Percentiles rank a stretch among this genome's conserved stretches.
Conservation (phyloP, 2,888 invertebrate species). For the Troides oblongomaculatus region DNA sequence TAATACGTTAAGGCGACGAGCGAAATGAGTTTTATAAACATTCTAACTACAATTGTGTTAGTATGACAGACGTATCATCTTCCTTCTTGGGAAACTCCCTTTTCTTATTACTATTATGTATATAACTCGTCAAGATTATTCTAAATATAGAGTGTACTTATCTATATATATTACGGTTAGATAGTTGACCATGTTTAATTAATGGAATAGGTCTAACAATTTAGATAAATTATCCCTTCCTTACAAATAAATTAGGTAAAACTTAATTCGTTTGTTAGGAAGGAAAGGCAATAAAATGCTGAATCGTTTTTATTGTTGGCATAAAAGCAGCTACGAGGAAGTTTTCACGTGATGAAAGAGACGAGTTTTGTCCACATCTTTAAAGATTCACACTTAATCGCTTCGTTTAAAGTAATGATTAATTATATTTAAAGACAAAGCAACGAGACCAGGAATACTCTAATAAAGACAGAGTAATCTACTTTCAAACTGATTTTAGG, state of each 20-base stretch:
- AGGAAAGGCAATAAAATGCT: conserved; percentile 5
- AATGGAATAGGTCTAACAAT: not conserved
- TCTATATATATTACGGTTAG: not conserved
- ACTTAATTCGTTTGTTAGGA: conserved; percentile 1
- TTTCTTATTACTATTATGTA: too few species aligned
- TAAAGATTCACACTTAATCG: conserved; percentile 1
- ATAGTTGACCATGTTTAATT: not conserved
- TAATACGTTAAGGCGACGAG: too few species aligned
- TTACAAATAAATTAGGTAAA: not conserved
- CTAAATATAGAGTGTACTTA: not conserved
- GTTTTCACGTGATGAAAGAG: conserved; percentile 22
- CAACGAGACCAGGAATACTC: too few species aligned
- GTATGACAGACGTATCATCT: too few species aligned
- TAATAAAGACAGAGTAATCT: too few species aligned
- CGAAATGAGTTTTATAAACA: too few species aligned
- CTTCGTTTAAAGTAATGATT: too few species aligned
- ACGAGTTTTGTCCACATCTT: conserved; percentile 4
- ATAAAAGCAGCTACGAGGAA: conserved; percentile 8
- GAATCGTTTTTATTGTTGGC: conserved; percentile 10
- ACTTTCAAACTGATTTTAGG: too few species aligned
- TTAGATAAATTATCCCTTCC: not conserved
- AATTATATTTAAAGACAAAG: too few species aligned
- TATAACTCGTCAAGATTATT: not conserved
- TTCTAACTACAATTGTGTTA: too few species aligned
- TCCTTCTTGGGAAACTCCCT: too few species aligned